Base-by-base conservation (phyloP, 1,140 invertebrate species). In the Heliconius hewitsoni region DNA sequence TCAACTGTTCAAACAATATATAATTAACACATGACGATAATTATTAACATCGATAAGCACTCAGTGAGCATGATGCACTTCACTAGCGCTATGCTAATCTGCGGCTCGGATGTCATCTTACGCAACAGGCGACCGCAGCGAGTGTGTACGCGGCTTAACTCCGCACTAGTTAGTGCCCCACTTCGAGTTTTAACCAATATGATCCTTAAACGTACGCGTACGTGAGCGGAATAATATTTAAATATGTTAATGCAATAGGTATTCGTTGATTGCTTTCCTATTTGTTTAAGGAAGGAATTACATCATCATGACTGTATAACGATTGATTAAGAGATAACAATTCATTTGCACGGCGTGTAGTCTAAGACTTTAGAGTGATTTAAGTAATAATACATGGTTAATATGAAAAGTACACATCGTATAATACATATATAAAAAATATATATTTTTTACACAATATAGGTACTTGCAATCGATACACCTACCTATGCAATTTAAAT, bases 41-140 rank as follows among this genome's bases (percentile, higher is more conserved):
- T 66, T 66, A 66, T 72, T 72, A 71, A 50, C 60, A 77, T 77
- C 76, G 76, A 77, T 71, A 72, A n/a, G 30, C 37, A 72, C 27
- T 52, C 19, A 30, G 66, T 9, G 34, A 37, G 13, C 52, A 6
- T 3, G 13, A 18, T 30, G 72, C 34, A 83, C 87, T 83, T 79
- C 89, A 85, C 92, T 93, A 87, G 66, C 74, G 86, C 86, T 87
- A 90, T 92, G 90, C 86, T 93, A 93, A 93, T 92, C 89, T 90
- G 85, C 80, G 86, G 89, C 88, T 92, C 88, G 89, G 91, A 92
- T 94, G 89, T 91, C 90, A 91, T 93, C 92, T 94, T 94, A 91
- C 92, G 92, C 89, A 94, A 94, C 91, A 91, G 88, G 90, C 91
- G 86, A 86, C 85, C 87, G 86, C 86, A 86, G 86, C 82, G 82